Conservation (phyloP, 2,113 vertebrate species). For the Pycnonotus jocosus region DNA sequence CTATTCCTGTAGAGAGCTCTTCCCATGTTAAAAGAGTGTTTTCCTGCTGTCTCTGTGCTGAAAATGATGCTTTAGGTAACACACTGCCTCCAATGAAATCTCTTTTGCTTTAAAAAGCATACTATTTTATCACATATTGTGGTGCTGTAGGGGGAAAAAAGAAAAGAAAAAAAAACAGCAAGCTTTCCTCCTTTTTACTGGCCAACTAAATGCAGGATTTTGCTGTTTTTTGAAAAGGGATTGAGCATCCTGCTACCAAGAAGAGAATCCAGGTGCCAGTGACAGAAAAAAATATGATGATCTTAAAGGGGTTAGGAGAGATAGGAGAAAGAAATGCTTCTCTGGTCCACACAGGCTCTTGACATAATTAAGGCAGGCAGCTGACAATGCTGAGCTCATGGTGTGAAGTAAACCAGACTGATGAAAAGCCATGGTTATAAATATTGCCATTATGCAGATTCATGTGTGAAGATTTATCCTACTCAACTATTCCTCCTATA, state of each 20-base stretch:
- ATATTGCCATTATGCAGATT: neutral
- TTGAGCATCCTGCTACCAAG: neutral
- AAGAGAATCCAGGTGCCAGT: neutral
- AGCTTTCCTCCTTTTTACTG: neutral
- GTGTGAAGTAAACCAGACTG: neutral
- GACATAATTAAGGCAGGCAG: neutral
- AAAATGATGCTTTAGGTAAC: neutral
- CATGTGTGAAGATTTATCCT: neutral
- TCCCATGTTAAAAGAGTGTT: neutral
- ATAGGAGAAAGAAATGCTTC: neutral
- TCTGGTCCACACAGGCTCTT: fast-evolving
- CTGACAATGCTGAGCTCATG: neutral
- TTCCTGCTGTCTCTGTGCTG: neutral
- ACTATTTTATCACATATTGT: neutral
- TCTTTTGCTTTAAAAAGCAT: neutral
- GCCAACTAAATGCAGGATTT: neutral
- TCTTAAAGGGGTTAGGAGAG: neutral
- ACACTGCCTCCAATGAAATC: neutral
- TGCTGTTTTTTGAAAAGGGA: neutral
- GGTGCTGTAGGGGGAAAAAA: neutral
- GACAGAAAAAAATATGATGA: neutral
- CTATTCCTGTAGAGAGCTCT: neutral
- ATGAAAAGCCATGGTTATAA: neutral
- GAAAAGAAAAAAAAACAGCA: neutral
- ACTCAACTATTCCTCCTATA: neutral